Percentiles rank a stretch among this genome's conserved stretches.
phyloP scores from a whole-genome alignment of 2,797 vertebrate genomes.

The Pteronotus mesoamericanus region DNA sequence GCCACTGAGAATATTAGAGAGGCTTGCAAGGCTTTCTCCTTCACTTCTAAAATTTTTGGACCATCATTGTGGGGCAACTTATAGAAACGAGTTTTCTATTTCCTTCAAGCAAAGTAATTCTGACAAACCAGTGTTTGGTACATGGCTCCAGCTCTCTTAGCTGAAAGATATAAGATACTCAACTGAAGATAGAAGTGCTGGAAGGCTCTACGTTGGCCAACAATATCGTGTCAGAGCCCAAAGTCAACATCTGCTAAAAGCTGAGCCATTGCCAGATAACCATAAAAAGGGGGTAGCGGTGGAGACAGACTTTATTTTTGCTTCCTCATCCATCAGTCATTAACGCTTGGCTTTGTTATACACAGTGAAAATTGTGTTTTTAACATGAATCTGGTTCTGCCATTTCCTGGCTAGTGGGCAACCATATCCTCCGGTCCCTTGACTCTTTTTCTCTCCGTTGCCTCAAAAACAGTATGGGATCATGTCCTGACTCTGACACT shows the following conservation, averaged over 20 bases:
- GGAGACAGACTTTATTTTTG: slow-evolving; percentile 48
- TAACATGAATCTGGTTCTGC: not conserved
- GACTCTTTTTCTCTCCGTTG: not conserved
- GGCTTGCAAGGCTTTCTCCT: not conserved
- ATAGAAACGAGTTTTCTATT: not conserved
- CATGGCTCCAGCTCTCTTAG: not conserved
- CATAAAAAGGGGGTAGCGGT: slow-evolving; percentile 37
- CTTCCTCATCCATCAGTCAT: slow-evolving; percentile 21
- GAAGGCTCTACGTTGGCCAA: slow-evolving; percentile 13
- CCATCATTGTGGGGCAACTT: not conserved
- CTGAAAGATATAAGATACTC: slow-evolving; percentile 2
- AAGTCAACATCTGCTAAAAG: slow-evolving; percentile 62
- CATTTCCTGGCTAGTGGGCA: slow-evolving; percentile 31
- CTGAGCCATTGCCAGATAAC: slow-evolving; percentile 43
- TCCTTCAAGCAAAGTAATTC: not conserved
- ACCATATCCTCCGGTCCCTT: not conserved
- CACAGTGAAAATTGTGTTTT: slow-evolving; percentile 53
- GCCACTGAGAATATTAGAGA: not conserved
- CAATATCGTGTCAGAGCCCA: slow-evolving; percentile 22
- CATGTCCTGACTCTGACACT: not conserved
- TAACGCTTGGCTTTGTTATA: slow-evolving; percentile 50
- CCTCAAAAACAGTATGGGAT: slow-evolving; percentile 13
- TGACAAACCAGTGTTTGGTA: not conserved
- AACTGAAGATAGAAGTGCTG: slow-evolving; percentile 2
- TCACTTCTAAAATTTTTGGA: not conserved